phyloP scores from a whole-genome alignment of 2,888 invertebrate genomes.

The Heliconius aoede region DNA sequence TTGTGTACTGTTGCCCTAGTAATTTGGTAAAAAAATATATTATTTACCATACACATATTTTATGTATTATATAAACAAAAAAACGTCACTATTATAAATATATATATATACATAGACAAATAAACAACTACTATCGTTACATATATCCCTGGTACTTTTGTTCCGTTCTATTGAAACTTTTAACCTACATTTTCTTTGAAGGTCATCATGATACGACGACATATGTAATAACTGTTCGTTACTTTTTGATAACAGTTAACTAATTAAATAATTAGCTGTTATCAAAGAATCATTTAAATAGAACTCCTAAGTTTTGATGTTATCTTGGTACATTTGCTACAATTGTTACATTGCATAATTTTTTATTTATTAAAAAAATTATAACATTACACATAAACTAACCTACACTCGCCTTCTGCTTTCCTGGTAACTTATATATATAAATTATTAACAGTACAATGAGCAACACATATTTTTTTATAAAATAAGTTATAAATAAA shows the following conservation, averaged over 20 bases:
- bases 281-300: background rate
- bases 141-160: conserved; percentile 13
- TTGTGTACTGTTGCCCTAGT: conserved; percentile 83
- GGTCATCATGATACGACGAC: background rate
- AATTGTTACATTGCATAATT: conserved; percentile 4
- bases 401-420: background rate
- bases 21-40: conserved; percentile 43
- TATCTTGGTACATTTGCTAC: conserved; percentile 14
- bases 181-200: conserved; percentile 6
- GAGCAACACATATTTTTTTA: background rate
- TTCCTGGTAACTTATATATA: background rate
- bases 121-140: background rate
- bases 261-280: background rate
- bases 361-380: no score
- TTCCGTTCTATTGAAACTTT: background rate
- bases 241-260: no score
- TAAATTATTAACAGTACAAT: conserved; percentile 1
- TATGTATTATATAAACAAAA: background rate
- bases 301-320: background rate
- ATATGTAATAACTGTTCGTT: no score
- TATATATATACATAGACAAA: background rate
- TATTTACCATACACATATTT: background rate
- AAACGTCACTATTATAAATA: background rate
- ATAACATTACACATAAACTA: background rate
- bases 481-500: background rate